These are phyloP conservation scores for Microvelia longipes DNA, from an alignment of 1,140 invertebrate species.

Conservation along the genomic window DNA sequence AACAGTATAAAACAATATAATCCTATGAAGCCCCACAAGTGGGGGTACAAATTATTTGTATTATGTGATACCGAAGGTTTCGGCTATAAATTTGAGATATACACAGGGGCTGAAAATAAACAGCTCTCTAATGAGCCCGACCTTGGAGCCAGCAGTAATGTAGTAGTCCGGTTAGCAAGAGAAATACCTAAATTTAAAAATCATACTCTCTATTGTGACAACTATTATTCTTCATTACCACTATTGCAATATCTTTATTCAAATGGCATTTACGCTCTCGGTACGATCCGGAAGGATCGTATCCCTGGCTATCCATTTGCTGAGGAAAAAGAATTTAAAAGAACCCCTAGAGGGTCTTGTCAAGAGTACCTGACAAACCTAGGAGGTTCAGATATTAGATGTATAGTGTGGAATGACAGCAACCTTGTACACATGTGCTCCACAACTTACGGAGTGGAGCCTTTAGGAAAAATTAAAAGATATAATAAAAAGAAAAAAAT, in stretches of 20 bases:
- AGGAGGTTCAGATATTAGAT: background rate
- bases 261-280: conserved; percentile 21
- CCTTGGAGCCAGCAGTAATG: background rate
- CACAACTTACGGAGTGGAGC: background rate
- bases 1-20: conserved; percentile 27
- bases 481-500: conserved; percentile 3
- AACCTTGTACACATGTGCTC: conserved; percentile 3
- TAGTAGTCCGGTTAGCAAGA: background rate
- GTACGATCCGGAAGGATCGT: conserved; percentile 21
- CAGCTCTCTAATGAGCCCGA: background rate
- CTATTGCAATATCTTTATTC: conserved; percentile 20
- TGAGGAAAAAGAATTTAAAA: conserved; percentile 1
- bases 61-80: conserved; percentile 18
- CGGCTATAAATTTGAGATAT: conserved; percentile 26
- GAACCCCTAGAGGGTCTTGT: background rate
- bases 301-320: conserved; percentile 9
- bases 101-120: conserved; percentile 15
- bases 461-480: conserved; percentile 5
- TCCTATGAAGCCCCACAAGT: conserved; percentile 27
- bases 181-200: background rate
- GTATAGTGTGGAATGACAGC: conserved; percentile 4
- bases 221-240: background rate
- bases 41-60: conserved; percentile 26
- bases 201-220: conserved; percentile 7
- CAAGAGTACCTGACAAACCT: conserved; percentile 5